Conservation (phyloP, 23 tunicate genomes). For the Ascidia mentula region DNA sequence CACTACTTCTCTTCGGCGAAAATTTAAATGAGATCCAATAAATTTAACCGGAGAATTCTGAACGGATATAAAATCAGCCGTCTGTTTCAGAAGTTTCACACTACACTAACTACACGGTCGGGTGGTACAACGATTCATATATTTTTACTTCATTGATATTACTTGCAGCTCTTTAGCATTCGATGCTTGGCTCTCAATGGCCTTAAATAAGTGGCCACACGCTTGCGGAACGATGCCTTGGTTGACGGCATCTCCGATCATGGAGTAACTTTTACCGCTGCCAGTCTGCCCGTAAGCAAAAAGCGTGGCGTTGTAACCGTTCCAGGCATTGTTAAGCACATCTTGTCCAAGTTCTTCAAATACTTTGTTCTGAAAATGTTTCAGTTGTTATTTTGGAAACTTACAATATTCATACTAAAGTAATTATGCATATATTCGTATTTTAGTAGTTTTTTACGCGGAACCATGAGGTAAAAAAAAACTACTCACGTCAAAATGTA, state of each 20-base stretch:
- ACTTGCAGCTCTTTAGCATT: conserved; percentile 67
- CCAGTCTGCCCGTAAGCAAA: conserved; percentile 91
- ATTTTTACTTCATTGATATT: not conserved
- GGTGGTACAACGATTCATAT: too few species aligned
- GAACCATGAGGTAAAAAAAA: too few species aligned
- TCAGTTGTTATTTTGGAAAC: not conserved
- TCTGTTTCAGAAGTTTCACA: too few species aligned
- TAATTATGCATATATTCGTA: too few species aligned
- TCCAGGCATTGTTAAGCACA: conserved; percentile 79
- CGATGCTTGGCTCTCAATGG: conserved; percentile 35
- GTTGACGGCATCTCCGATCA: conserved; percentile 63
- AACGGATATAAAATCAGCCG: too few species aligned
- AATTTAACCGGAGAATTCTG: too few species aligned
- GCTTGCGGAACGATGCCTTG: conserved; percentile 75
- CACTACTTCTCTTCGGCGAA: too few species aligned
- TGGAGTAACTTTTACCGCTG: conserved; percentile 87
- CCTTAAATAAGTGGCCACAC: conserved; percentile 64
- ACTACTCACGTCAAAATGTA: too few species aligned
- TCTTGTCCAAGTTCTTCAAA: conserved; percentile 71
- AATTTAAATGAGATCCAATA: too few species aligned
- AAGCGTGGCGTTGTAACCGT: conserved; percentile 75
- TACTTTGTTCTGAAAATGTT: conserved; percentile 37
- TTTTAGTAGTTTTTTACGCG: too few species aligned
- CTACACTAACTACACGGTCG: too few species aligned
- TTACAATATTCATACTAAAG: too few species aligned